A percentile compares a stretch with the other conserved stretches of the same genome.
Evolutionary conservation across 2,797 vertebrate species (phyloP).

Genomic region (Diplodus sargus): DNA sequence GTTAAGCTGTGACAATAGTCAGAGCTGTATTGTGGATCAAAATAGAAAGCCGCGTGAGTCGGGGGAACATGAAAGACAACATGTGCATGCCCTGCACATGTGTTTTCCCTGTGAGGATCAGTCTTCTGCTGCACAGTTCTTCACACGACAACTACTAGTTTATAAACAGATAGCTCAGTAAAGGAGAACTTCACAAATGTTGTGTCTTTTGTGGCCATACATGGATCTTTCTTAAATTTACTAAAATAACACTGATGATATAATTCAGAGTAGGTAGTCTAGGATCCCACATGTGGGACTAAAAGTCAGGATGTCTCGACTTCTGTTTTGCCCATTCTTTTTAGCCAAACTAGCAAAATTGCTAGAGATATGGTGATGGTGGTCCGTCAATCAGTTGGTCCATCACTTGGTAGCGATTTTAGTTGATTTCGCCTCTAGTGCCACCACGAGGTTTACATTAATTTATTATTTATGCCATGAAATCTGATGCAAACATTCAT

Average conservation of each 20-base stretch:
- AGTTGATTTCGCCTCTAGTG: too few species aligned
- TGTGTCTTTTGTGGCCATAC: background rate
- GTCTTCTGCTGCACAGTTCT: conserved; percentile 1
- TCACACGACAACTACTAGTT: background rate
- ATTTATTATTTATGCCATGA: too few species aligned
- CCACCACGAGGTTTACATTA: too few species aligned
- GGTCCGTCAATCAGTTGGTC: background rate
- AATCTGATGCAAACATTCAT: background rate
- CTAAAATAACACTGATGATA: background rate
- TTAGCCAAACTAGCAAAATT: background rate
- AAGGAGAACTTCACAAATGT: background rate
- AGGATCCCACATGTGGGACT: too few species aligned
- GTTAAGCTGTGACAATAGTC: conserved; percentile 36
- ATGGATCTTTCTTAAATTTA: background rate
- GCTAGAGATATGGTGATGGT: background rate
- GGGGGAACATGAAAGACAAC: conserved; percentile 16
- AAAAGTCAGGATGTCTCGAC: background rate
- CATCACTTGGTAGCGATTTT: too few species aligned
- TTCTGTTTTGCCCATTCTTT: background rate
- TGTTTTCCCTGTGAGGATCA: conserved; percentile 8
- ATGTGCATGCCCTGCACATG: conserved; percentile 25
- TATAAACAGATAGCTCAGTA: background rate
- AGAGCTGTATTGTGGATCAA: conserved; percentile 10
- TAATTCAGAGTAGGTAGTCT: background rate
- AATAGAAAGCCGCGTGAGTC: conserved; percentile 24